Evolutionary conservation across 2,888 invertebrate genomes (phyloP).

Genomic region (Oligia strigilis): DNA sequence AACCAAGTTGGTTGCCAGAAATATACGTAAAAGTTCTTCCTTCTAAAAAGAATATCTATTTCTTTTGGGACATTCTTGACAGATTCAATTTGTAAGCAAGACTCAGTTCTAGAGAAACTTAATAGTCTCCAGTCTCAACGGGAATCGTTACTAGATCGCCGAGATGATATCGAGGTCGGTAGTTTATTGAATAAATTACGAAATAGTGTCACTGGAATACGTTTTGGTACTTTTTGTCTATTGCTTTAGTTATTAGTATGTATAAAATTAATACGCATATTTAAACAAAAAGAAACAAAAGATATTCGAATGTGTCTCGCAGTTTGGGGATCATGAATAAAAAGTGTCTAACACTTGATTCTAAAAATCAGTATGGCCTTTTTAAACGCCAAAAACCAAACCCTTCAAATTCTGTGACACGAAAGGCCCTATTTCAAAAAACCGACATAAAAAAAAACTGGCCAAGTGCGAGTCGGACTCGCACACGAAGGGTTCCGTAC

Average conservation of each 20-base stretch:
- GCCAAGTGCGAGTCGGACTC: no score
- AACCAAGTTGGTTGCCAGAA: no score
- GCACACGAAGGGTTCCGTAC: no score
- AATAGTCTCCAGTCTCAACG: conserved; percentile 62
- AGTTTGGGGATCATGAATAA: neutral
- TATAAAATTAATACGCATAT: neutral
- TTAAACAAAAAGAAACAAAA: neutral
- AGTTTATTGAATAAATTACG: conserved; percentile 60
- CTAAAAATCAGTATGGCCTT: neutral
- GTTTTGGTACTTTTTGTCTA: conserved; percentile 1
- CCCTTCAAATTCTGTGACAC: neutral
- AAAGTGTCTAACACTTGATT: neutral
- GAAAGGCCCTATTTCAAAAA: neutral
- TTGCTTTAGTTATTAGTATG: neutral
- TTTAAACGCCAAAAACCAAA: neutral
- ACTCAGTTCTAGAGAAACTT: conserved; percentile 57
- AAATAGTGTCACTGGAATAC: conserved; percentile 26
- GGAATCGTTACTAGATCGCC: conserved; percentile 55
- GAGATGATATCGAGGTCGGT: conserved; percentile 46
- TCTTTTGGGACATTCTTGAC: conserved; percentile 46
- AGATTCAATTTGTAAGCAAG: conserved; percentile 65
- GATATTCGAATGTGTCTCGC: neutral
- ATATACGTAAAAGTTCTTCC: no score
- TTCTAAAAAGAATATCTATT: conserved; percentile 42
- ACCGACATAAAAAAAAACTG: neutral